Base-by-base conservation (phyloP, 2,797 vertebrate genomes). In the Sparidentex hasta region DNA sequence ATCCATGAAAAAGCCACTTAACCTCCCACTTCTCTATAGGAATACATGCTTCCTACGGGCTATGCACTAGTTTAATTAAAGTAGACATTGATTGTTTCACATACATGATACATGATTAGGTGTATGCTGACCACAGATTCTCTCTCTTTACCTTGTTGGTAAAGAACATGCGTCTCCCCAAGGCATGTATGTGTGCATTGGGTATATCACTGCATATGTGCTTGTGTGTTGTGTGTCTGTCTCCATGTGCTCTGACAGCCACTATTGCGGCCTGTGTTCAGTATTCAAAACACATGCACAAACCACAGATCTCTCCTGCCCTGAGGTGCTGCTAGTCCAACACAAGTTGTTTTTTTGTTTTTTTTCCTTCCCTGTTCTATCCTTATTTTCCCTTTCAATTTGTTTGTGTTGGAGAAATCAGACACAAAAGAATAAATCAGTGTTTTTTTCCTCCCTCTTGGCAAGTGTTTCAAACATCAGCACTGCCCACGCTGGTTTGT, bases 251-350 rank as follows among this genome's bases (percentile, higher is more conserved):
- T 61, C 64, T 46, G 65, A 67, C 68, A 57, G 61, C 62, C 65
- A 78, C 82, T 73, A 81, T 20, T 38, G 57, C 0, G 11, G 54
- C 33, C 63, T 41, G 71, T 57, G 79, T 63, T 85, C 50, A 66
- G 56, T 69, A 85, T 87, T 87, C 84, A 78, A 71, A 90, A 80
- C 75, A 77, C 72, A 84, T 72, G 64, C 65, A 71, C 71, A 79
- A 33, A 70, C 43, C 76, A 71, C 78, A 77, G 67, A 82, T 79
- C 80, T 71, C 54, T 79, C 11, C 16, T 73, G 65, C 81, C 83
- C 81, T 17, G 83, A 72, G 83, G 83, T 82, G 73, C 50, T 76
- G 54, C 11, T 52, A 7, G 52, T 67, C 57, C 52, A 72, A 56
- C 68, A 69, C 20, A 9, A 56, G 9, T 56, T 65, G 55, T 54